Base-by-base conservation (phyloP, 2,888 invertebrate genomes). In the Megaustenia siamemsis region DNA sequence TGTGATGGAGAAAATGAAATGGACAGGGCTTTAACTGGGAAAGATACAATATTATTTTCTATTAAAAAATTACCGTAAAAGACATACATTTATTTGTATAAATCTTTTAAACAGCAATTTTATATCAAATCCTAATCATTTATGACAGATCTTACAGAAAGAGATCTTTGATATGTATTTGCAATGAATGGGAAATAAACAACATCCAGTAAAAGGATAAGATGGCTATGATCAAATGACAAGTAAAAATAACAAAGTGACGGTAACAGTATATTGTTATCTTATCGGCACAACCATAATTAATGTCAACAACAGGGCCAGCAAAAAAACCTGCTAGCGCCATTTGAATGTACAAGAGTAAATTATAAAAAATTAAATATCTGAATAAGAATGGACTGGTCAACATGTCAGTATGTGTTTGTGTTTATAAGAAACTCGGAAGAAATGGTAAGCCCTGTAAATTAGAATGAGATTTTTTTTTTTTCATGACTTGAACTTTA, bases 201-300 rank as follows among this genome's bases (percentile, higher is more conserved):
- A 2, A n/a, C 24, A 21, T 28, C 12, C n/a, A n/a, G n/a, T n/a
- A n/a, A n/a, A n/a, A n/a, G n/a, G n/a, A n/a, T n/a, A 49, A 4
- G 38, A 73, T 45, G 15, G n/a, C 45, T 3, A 32, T 49, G n/a
- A 73, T 18, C 32, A 4, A 32, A 1, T 73, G 8, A 45, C 32
- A 73, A 24, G 35, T 49, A 73, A 45, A 69, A 69, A 38, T 21
- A n/a, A 69, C 24, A 69, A 32, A 49, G 32, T 32, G 18, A 6
- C 15, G 21, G 49, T 73, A 21, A 35, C 21, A 32, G 32, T 49
- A 43, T 6, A 73, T n/a, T 21, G 24, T 45, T 43, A 28, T 24
- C 24, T 18, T 49, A 38, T 28, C 45, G 28, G 43, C 73, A 73
- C 73, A 73, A 73, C 73, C 73, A 73, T 73, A 49, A 28, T 73